phyloP scores from a whole-genome alignment of 2,113 vertebrate species.

The Psilopsiagon aurifrons region DNA sequence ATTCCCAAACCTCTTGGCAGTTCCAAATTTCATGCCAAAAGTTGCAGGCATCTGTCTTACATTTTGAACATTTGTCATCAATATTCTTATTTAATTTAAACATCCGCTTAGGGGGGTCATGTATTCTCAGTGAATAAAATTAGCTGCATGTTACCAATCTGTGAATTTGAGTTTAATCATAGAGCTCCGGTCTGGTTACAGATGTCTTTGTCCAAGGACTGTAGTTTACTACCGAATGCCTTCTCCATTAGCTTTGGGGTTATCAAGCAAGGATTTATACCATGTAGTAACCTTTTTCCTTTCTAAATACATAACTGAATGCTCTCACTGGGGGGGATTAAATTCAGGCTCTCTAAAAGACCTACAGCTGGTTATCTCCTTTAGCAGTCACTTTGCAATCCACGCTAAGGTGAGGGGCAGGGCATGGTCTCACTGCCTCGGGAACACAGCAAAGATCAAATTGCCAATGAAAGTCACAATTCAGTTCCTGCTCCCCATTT shows the following conservation, averaged over 20 bases:
- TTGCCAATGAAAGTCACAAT: constrained; percentile 45
- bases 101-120: constrained; percentile 66
- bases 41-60: constrained; percentile 67
- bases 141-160: constrained; percentile 70
- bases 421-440: constrained; percentile 40
- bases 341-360: constrained; percentile 58
- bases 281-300: constrained; percentile 52
- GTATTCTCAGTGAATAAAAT: constrained; percentile 70
- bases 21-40: constrained; percentile 71
- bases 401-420: constrained; percentile 62
- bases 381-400: constrained; percentile 44
- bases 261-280: constrained; percentile 69
- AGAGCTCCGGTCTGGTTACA: constrained; percentile 67
- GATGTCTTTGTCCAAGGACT: constrained; percentile 64
- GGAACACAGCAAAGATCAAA: constrained; percentile 24
- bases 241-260: constrained; percentile 63
- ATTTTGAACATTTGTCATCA: constrained; percentile 73
- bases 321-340: constrained; percentile 63
- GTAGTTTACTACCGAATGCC: constrained; percentile 64
- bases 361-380: constrained; percentile 67
- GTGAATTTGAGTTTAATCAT: constrained; percentile 69
- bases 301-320: constrained; percentile 62
- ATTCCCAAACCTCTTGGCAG: constrained; percentile 66
- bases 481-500: neutral
- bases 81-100: constrained; percentile 73